A percentile compares a stretch with the other conserved stretches of the same genome.
Conservation (phyloP, 2,888 invertebrate genomes). For the Rhorus exstirpatorius region DNA sequence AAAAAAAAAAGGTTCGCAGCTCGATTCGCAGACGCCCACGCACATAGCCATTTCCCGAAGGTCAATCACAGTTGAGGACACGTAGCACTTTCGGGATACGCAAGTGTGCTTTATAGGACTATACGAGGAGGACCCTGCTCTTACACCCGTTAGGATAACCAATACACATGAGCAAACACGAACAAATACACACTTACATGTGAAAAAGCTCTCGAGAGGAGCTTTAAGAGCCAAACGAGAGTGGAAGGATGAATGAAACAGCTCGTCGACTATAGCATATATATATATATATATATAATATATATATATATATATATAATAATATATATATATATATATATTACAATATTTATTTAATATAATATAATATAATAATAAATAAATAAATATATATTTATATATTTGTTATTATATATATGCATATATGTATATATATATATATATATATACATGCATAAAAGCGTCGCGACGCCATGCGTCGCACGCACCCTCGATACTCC, state of each 20-base stretch:
- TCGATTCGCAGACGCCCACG: conserved; percentile 72
- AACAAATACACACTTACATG: neutral
- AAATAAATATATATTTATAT: no score
- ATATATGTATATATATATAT: no score
- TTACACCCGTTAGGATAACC: conserved; percentile 10
- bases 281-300: neutral
- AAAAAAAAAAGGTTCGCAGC: conserved; percentile 65
- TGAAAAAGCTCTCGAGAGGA: conserved; percentile 33
- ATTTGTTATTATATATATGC: no score
- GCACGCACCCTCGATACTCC: conserved; percentile 50
- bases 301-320: no score
- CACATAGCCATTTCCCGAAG: conserved; percentile 57
- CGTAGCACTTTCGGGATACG: conserved; percentile 75
- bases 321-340: no score
- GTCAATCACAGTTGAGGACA: conserved; percentile 75
- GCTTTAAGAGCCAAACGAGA: conserved; percentile 33
- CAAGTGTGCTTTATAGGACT: conserved; percentile 60
- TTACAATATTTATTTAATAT: no score
- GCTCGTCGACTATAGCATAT: conserved; percentile 32
- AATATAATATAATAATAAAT: no score
- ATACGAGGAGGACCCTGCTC: conserved; percentile 45
- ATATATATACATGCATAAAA: neutral
- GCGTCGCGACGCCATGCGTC: conserved; percentile 36
- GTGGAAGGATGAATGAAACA: conserved; percentile 78
- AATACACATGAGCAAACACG: neutral